Percentiles rank a stretch among this genome's conserved stretches.
phyloP scores from a whole-genome alignment of 2,888 invertebrate genomes.

The Mimachlamys varia region DNA sequence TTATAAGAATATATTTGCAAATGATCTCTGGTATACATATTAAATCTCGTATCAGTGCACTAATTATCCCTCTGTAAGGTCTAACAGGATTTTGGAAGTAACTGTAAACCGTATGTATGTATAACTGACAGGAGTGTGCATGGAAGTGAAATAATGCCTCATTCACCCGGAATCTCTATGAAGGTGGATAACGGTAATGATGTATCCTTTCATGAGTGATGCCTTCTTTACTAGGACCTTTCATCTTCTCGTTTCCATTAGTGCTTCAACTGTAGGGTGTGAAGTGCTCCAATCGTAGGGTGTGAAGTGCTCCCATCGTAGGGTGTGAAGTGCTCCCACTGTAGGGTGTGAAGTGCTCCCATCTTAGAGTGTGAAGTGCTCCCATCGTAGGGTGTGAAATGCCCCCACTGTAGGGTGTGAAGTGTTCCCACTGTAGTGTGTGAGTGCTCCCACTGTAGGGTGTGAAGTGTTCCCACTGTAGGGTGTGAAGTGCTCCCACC shows the following conservation, averaged over 20 bases:
- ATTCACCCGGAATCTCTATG: neutral
- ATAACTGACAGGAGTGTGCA: neutral
- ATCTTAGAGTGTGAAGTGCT: too few relatives aligned
- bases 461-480: too few relatives aligned
- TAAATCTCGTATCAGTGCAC: too few relatives aligned
- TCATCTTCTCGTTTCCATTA: neutral
- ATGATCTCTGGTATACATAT: neutral
- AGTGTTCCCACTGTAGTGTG: too few relatives aligned
- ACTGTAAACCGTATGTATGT: neutral
- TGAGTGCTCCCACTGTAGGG: too few relatives aligned
- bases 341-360: too few relatives aligned
- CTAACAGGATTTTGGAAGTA: neutral
- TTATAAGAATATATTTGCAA: neutral
- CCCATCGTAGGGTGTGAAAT: too few relatives aligned
- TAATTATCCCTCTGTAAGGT: neutral
- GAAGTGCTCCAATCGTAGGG: too few relatives aligned
- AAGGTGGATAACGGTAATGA: neutral
- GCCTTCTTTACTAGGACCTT: neutral
- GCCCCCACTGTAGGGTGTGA: too few relatives aligned
- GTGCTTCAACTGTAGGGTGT: neutral
- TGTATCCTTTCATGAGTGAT: neutral
- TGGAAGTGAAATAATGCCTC: neutral
- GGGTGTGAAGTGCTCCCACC: too few relatives aligned
- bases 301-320: too few relatives aligned
- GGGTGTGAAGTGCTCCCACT: too few relatives aligned